A percentile compares a stretch with the other conserved stretches of the same genome.
These are phyloP conservation scores for Myotis daubentonii DNA, from an alignment of 2,797 vertebrate species.

Conservation along the genomic window DNA sequence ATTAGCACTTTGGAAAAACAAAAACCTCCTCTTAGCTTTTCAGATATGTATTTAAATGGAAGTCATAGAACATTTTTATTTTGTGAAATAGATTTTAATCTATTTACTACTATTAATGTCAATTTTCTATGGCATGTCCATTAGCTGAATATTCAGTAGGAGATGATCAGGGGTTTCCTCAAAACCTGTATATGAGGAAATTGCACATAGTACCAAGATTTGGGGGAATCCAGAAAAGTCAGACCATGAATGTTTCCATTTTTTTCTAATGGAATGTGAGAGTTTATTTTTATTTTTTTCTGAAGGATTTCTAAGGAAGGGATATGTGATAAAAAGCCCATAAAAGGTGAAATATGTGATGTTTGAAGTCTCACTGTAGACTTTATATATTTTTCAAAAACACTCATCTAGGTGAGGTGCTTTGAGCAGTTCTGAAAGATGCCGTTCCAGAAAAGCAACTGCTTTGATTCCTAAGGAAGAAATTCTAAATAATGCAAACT, in stretches of 20 bases:
- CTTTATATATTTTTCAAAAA: constrained; percentile 83
- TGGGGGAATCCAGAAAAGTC: constrained; percentile 80
- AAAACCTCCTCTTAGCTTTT: constrained; percentile 83
- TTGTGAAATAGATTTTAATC: constrained; percentile 87
- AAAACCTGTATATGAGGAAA: constrained; percentile 74
- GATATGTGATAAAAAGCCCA: constrained; percentile 66
- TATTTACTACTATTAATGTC: constrained; percentile 84
- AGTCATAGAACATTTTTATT: constrained; percentile 85
- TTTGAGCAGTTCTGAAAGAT: constrained; percentile 83
- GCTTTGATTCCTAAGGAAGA: constrained; percentile 77
- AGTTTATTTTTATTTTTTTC: constrained; percentile 84
- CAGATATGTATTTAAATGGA: constrained; percentile 86
- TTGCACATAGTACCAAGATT: constrained; percentile 83
- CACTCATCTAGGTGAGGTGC: constrained; percentile 85
- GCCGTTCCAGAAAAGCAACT: constrained; percentile 75
- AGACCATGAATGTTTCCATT: constrained; percentile 82
- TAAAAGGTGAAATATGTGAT: constrained; percentile 74
- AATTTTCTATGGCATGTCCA: constrained; percentile 83
- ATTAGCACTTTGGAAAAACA: constrained; percentile 88
- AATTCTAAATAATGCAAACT: constrained; percentile 79
- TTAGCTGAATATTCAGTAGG: constrained; percentile 78
- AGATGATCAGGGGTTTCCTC: constrained; percentile 82
- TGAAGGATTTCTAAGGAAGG: constrained; percentile 82
- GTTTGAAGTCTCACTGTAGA: constrained; percentile 80
- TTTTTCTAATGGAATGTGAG: constrained; percentile 84